These are phyloP conservation scores for Barbus barbus DNA, from an alignment of 2,113 vertebrate genomes.

Conservation along the genomic window DNA sequence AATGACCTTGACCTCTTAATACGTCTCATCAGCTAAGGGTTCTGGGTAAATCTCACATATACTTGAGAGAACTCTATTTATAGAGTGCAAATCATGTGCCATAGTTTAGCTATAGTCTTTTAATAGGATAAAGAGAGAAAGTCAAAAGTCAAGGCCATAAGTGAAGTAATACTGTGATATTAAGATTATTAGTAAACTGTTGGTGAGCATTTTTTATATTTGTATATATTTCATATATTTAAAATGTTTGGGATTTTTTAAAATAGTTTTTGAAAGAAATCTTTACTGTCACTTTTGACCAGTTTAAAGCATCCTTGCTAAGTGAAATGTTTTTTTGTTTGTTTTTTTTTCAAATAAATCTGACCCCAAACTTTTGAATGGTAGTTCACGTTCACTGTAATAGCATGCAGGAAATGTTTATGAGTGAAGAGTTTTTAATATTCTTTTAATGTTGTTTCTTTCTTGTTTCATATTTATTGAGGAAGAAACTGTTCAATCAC, in stretches of 20 bases:
- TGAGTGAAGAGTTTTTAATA: not conserved
- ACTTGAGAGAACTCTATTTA: conserved; percentile 1
- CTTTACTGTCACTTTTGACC: not conserved
- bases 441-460: not conserved
- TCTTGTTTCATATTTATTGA: not conserved
- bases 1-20: not conserved
- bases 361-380: not conserved
- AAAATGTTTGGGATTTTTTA: not conserved
- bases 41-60: not conserved
- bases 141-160: conserved; percentile 12
- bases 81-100: not conserved
- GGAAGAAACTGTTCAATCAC: not conserved
- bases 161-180: not conserved
- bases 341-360: too few species aligned
- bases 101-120: conserved; percentile 1
- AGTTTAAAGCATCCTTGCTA: not conserved
- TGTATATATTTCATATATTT: too few species aligned
- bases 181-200: not conserved
- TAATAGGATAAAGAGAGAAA: conserved; percentile 19
- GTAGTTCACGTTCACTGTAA: not conserved
- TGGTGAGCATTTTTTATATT: not conserved
- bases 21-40: not conserved
- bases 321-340: too few species aligned
- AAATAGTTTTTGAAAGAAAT: not conserved
- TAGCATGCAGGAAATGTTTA: not conserved